These are phyloP conservation scores for Catharus minimus DNA, from an alignment of 2,113 vertebrate genomes.

Conservation along the genomic window DNA sequence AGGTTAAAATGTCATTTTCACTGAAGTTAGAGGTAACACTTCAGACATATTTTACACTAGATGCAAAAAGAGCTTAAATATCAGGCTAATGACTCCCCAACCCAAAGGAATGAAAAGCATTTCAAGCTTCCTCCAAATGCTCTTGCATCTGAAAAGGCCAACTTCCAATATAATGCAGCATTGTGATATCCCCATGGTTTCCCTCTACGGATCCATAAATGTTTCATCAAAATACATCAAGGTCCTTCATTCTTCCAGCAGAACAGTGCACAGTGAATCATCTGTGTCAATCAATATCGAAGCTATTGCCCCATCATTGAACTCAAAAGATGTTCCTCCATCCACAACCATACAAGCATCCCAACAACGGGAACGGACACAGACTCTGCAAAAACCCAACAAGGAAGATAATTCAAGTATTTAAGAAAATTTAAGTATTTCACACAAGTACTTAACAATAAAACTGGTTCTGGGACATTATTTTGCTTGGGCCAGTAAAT, in stretches of 20 bases:
- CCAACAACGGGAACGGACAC: constrained; percentile 94
- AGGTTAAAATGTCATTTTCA: constrained; percentile 20
- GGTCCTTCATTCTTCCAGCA: constrained; percentile 80
- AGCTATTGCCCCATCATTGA: constrained; percentile 95
- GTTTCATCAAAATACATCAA: constrained; percentile 14
- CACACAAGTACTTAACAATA: background rate
- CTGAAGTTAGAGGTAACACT: constrained; percentile 21
- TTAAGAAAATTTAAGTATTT: background rate
- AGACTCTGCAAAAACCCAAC: constrained; percentile 77
- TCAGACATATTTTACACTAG: background rate
- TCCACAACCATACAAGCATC: constrained; percentile 98
- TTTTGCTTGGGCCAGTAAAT: background rate
- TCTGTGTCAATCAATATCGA: constrained; percentile 86
- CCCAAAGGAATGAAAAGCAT: constrained; percentile 42
- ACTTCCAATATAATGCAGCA: constrained; percentile 40
- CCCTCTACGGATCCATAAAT: constrained; percentile 26
- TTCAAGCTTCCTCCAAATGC: constrained; percentile 18
- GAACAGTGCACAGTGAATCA: constrained; percentile 89
- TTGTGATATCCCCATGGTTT: constrained; percentile 40
- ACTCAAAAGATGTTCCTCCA: constrained; percentile 95
- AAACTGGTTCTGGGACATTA: background rate
- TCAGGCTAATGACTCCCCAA: constrained; percentile 25
- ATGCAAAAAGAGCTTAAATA: constrained; percentile 23
- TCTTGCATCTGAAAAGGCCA: constrained; percentile 23
- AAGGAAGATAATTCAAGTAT: background rate